phyloP scores from a whole-genome alignment of 2,888 invertebrate genomes.

The Chrysolina haemoptera region DNA sequence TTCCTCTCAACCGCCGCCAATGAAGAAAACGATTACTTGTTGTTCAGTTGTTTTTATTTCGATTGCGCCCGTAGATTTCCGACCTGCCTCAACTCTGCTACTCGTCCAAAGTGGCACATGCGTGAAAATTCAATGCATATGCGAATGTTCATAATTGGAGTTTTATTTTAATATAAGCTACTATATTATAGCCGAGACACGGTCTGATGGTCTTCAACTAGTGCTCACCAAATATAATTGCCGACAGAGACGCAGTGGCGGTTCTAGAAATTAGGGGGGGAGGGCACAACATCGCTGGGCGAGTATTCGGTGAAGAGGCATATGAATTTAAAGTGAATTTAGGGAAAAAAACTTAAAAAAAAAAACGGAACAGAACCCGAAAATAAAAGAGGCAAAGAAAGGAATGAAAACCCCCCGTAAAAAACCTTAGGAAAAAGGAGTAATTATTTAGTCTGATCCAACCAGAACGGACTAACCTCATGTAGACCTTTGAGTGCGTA shows the following conservation, averaged over 20 bases:
- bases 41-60: slow-evolving; percentile 63
- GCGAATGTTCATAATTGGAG: slow-evolving; percentile 64
- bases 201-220: slow-evolving; percentile 60
- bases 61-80: slow-evolving; percentile 63
- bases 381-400: too few relatives aligned
- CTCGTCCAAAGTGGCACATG: slow-evolving; percentile 63
- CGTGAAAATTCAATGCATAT: slow-evolving; percentile 65
- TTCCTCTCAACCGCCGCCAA: slow-evolving; percentile 44
- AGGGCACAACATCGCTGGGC: too few relatives aligned
- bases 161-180: slow-evolving; percentile 64
- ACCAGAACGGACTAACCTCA: too few relatives aligned
- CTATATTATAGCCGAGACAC: slow-evolving; percentile 64
- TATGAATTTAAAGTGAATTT: too few relatives aligned
- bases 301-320: too few relatives aligned
- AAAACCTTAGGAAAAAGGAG: too few relatives aligned
- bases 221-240: slow-evolving; percentile 51
- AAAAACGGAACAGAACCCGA: too few relatives aligned
- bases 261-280: too few relatives aligned
- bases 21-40: slow-evolving; percentile 61
- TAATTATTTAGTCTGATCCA: too few relatives aligned
- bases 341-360: too few relatives aligned
- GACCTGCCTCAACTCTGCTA: slow-evolving; percentile 63
- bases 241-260: slow-evolving; percentile 44
- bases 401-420: too few relatives aligned
- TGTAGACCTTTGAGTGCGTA: too few relatives aligned